Conservation (phyloP, 1,140 invertebrate genomes). For the Hermetia illucens region DNA sequence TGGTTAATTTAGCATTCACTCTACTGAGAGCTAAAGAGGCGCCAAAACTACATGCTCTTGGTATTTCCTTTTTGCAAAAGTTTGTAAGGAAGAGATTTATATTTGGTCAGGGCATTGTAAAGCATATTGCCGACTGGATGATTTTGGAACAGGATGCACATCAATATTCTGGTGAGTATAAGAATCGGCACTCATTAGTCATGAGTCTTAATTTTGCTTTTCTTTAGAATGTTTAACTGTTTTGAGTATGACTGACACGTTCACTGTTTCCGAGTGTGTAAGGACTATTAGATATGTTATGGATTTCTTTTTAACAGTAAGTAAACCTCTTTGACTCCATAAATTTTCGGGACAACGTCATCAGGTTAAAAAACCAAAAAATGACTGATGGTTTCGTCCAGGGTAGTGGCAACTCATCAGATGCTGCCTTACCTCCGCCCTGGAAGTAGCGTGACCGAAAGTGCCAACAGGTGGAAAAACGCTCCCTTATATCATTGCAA, state of each 20-base stretch:
- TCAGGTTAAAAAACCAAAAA: too few species aligned
- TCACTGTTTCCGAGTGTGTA: conserved; percentile 22
- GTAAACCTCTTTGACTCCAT: conserved; percentile 4
- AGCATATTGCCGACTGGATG: conserved; percentile 23
- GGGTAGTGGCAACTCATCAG: too few species aligned
- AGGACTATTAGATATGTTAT: conserved; percentile 22
- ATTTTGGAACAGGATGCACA: conserved; percentile 23
- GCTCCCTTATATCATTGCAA: too few species aligned
- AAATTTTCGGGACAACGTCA: too few species aligned
- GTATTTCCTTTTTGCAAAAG: conserved; percentile 21
- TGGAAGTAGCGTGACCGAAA: too few species aligned
- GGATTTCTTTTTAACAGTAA: conserved; percentile 24
- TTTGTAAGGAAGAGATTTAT: conserved; percentile 23
- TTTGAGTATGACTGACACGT: conserved; percentile 24
- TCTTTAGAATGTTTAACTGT: conserved; percentile 21
- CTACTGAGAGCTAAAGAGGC: conserved; percentile 18
- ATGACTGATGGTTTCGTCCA: too few species aligned
- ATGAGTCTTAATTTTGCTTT: neutral
- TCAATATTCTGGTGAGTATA: conserved; percentile 18
- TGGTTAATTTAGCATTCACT: conserved; percentile 20
- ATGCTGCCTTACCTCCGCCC: too few species aligned
- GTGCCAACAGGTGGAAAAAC: too few species aligned
- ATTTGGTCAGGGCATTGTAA: conserved; percentile 24
- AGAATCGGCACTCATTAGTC: too few species aligned
- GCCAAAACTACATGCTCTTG: conserved; percentile 15